Evolutionary conservation across 2,113 vertebrate genomes (phyloP).

Genomic region (Suricata suricatta): DNA sequence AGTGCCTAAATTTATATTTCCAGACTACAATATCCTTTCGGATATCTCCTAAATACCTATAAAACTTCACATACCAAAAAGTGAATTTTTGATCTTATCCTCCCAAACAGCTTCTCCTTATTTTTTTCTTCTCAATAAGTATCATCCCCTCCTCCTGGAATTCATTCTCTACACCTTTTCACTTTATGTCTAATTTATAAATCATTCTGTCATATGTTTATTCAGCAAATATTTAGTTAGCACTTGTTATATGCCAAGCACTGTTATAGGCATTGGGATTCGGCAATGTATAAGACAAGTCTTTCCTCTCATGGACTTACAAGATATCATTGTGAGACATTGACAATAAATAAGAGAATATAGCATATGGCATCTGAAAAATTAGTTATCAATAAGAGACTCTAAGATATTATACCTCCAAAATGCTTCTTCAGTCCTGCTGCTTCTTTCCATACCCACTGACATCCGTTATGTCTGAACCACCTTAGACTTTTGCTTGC

Average conservation of each 20-base stretch:
- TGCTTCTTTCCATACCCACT: background rate
- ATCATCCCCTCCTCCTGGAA: background rate
- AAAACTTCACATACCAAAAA: slow-evolving; percentile 49
- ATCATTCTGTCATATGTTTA: background rate
- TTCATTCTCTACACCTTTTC: background rate
- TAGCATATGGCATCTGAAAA: background rate
- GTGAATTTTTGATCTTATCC: slow-evolving; percentile 14
- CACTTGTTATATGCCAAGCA: background rate
- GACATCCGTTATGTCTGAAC: background rate
- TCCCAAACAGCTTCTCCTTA: background rate
- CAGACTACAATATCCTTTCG: background rate
- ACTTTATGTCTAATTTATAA: background rate
- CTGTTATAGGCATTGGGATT: background rate
- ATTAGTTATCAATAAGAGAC: background rate
- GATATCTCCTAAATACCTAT: background rate
- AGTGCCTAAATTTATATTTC: background rate
- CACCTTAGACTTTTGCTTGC: background rate
- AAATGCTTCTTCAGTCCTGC: background rate
- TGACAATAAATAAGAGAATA: background rate
- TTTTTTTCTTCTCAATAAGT: slow-evolving; percentile 34
- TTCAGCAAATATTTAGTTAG: slow-evolving; percentile 27
- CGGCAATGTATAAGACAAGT: background rate
- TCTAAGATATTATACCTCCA: background rate
- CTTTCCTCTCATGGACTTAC: background rate
- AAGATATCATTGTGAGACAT: background rate